Conservation (phyloP, 1,140 invertebrate species). For the Oryctes rhinoceros region DNA sequence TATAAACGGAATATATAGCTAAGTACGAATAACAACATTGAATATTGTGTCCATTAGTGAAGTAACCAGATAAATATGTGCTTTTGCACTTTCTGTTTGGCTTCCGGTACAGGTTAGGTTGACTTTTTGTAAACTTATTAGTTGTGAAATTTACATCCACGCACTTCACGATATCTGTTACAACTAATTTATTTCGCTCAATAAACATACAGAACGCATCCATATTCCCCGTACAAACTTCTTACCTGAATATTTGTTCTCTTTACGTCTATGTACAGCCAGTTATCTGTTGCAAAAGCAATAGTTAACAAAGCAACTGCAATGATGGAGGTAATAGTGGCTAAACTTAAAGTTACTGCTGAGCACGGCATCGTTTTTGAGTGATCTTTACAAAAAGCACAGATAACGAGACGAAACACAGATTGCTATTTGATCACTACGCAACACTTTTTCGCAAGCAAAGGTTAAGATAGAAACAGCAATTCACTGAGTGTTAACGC, state of each 20-base stretch:
- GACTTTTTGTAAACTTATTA: no score
- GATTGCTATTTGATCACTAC: neutral
- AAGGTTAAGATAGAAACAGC: conserved; percentile 36
- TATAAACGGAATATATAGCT: no score
- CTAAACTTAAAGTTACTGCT: conserved; percentile 91
- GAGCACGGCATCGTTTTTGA: conserved; percentile 85
- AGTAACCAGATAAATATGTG: no score
- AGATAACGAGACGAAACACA: conserved; percentile 15
- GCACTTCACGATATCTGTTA: no score
- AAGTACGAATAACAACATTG: no score
- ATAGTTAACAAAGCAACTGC: conserved; percentile 90
- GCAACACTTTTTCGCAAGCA: conserved; percentile 16
- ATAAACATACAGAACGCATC: neutral
- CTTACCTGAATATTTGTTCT: conserved; percentile 85
- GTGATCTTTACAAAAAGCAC: conserved; percentile 4
- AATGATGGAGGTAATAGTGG: conserved; percentile 92
- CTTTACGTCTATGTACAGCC: conserved; percentile 91
- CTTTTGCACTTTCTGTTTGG: no score
- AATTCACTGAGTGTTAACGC: conserved; percentile 23
- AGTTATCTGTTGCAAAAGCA: conserved; percentile 95
- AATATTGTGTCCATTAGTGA: no score
- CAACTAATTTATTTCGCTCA: neutral
- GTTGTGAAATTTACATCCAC: no score
- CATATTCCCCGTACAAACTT: neutral
- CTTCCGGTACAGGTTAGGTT: no score